A percentile compares a stretch with the other conserved stretches of the same genome.
These are phyloP conservation scores for Labeo catla DNA, from an alignment of 2,113 vertebrate species.

Conservation along the genomic window DNA sequence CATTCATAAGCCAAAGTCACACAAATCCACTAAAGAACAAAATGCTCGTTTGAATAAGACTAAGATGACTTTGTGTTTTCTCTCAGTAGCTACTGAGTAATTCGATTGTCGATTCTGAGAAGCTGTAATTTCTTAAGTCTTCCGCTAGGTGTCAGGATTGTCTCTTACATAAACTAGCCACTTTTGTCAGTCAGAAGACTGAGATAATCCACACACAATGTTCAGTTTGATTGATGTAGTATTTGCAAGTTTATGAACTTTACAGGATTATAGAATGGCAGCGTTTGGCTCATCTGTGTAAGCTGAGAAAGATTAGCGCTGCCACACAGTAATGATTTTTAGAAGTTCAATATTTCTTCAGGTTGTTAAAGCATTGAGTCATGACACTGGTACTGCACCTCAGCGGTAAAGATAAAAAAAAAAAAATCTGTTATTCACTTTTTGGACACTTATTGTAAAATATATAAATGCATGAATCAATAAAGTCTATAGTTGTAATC, in stretches of 20 bases:
- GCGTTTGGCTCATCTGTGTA: background rate
- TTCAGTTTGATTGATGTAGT: constrained; percentile 10
- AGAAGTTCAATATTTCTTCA: constrained; percentile 15
- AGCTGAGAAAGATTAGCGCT: background rate
- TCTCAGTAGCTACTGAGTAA: background rate
- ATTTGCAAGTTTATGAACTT: constrained; percentile 13
- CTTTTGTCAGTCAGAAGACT: background rate
- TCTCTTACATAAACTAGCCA: background rate
- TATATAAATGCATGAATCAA: background rate
- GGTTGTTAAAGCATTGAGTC: constrained; percentile 1
- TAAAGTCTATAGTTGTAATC: background rate
- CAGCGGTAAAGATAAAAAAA: background rate
- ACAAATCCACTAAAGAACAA: background rate
- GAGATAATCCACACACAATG: background rate
- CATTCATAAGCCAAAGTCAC: background rate
- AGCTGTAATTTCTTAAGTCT: background rate
- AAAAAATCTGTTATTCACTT: background rate
- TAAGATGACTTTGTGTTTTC: background rate
- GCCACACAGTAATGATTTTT: constrained; percentile 15
- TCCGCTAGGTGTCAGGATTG: constrained; percentile 23
- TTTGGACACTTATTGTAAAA: background rate
- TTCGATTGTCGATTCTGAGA: background rate
- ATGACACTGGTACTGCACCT: background rate
- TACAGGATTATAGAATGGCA: background rate
- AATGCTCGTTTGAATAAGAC: background rate